Evolutionary conservation across 2,888 invertebrate genomes (phyloP).

Genomic region (Chalcis sispes): DNA sequence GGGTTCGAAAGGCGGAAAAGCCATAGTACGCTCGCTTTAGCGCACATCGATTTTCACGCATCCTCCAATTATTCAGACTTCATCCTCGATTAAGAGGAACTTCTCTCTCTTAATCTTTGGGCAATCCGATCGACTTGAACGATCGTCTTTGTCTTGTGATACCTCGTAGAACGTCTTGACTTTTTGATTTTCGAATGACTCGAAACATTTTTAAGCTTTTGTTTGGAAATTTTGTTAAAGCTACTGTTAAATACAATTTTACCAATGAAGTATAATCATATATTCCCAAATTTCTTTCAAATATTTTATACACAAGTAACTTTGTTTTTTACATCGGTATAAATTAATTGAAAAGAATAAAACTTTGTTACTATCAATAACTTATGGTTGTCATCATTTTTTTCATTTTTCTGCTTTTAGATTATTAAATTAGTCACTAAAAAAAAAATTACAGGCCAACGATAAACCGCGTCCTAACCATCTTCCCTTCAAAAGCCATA

Average conservation of each 20-base stretch:
- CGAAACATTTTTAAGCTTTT: too few relatives aligned
- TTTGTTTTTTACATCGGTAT: neutral
- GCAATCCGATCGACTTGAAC: constrained; percentile 25
- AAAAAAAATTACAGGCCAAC: too few relatives aligned
- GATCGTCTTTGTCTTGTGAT: constrained; percentile 18
- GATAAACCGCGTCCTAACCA: too few relatives aligned
- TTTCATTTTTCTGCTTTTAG: too few relatives aligned
- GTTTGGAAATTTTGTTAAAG: too few relatives aligned
- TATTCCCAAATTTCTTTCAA: neutral
- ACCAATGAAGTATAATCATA: too few relatives aligned
- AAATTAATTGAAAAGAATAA: too few relatives aligned
- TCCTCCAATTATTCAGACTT: constrained; percentile 61
- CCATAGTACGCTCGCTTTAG: constrained; percentile 60
- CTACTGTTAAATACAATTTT: too few relatives aligned
- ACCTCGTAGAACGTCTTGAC: constrained; percentile 1
- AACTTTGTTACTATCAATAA: too few relatives aligned
- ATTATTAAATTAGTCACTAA: too few relatives aligned
- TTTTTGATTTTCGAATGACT: constrained; percentile 18
- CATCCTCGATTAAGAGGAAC: constrained; percentile 54
- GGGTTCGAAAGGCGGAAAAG: constrained; percentile 59
- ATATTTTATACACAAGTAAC: neutral
- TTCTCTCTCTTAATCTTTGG: constrained; percentile 39
- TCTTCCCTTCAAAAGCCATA: too few relatives aligned
- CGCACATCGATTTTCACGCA: constrained; percentile 60
- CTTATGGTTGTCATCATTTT: too few relatives aligned